Conservation (phyloP, 2,113 vertebrate species). For the Propithecus coquereli region DNA sequence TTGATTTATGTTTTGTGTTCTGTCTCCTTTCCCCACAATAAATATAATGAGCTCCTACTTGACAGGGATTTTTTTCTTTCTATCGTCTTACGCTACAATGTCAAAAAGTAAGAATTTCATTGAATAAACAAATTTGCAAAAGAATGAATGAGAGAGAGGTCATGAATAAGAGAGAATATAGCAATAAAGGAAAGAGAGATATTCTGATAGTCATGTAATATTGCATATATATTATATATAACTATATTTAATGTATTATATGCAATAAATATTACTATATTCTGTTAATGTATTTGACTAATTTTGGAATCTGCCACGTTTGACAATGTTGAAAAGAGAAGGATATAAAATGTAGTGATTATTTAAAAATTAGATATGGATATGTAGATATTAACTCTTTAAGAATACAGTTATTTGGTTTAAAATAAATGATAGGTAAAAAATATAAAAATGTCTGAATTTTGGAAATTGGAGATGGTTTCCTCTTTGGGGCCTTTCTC, state of each 20-base stretch:
- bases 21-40: neutral
- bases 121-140: neutral
- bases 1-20: neutral
- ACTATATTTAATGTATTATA: neutral
- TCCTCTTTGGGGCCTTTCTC: neutral
- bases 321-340: neutral
- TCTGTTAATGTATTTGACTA: neutral
- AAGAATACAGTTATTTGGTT: neutral
- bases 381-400: neutral
- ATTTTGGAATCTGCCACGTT: neutral
- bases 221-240: neutral
- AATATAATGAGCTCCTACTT: constrained; percentile 29
- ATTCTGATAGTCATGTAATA: neutral
- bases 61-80: constrained; percentile 28
- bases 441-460: neutral
- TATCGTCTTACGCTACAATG: neutral
- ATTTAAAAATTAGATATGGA: neutral
- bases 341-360: neutral
- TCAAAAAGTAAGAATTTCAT: neutral
- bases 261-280: neutral
- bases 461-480: neutral
- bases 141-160: neutral
- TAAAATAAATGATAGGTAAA: neutral
- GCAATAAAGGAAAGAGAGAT: neutral
- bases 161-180: neutral